Conservation (phyloP, 2,888 invertebrate species). For the Encarsia formosa region DNA sequence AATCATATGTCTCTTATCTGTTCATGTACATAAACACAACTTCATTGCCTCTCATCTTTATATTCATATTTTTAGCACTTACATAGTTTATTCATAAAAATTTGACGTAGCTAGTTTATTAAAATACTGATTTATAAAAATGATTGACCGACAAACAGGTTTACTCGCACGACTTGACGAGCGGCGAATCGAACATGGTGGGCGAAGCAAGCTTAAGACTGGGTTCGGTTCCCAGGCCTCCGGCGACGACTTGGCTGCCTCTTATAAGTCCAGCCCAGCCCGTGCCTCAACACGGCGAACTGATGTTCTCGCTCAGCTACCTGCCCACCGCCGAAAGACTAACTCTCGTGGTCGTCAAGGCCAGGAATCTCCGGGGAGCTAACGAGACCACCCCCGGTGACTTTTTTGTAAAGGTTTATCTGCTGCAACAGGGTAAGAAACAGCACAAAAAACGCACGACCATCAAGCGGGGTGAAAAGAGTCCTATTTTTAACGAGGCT, state of each 20-base stretch:
- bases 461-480: slow-evolving; percentile 67
- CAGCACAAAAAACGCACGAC: slow-evolving; percentile 78
- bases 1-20: no score
- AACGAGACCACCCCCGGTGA: slow-evolving; percentile 57
- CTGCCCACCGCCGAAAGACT: slow-evolving; percentile 77
- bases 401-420: slow-evolving; percentile 77
- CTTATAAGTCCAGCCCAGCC: slow-evolving; percentile 62
- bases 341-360: slow-evolving; percentile 73
- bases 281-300: slow-evolving; percentile 65
- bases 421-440: slow-evolving; percentile 76
- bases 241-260: slow-evolving; percentile 75
- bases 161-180: slow-evolving; percentile 40
- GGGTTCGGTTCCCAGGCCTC: slow-evolving; percentile 54
- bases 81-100: no score
- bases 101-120: no score
- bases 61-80: no score
- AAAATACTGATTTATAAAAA: no score
- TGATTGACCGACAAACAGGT: no score
- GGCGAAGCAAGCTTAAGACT: slow-evolving; percentile 44
- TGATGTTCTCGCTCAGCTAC: slow-evolving; percentile 78
- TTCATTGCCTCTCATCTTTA: no score
- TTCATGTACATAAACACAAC: no score
- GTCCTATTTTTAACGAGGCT: slow-evolving; percentile 79
- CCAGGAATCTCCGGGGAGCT: slow-evolving; percentile 65
- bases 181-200: slow-evolving; percentile 37